A percentile compares a stretch with the other conserved stretches of the same genome.
Evolutionary conservation across 2,888 invertebrate genomes (phyloP).

Genomic region (Limnephilus marmoratus): DNA sequence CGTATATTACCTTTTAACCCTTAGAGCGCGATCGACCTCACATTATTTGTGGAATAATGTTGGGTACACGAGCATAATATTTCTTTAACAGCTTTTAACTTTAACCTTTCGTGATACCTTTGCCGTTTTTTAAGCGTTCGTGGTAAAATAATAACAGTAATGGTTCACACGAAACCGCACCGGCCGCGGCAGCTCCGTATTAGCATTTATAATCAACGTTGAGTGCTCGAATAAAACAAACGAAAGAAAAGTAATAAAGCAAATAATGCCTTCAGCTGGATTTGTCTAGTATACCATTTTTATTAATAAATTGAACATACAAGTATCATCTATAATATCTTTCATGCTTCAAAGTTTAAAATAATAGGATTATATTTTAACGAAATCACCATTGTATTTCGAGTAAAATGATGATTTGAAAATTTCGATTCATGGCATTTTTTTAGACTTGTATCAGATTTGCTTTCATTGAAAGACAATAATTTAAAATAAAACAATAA

Average conservation of each 20-base stretch:
- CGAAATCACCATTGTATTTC: too few species aligned
- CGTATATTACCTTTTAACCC: slow-evolving; percentile 5
- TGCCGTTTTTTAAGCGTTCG: slow-evolving; percentile 34
- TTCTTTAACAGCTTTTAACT: slow-evolving; percentile 20
- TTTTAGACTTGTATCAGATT: too few species aligned
- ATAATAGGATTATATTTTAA: too few species aligned
- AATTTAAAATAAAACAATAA: too few species aligned
- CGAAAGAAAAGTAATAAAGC: background rate
- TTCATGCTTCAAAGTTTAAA: background rate
- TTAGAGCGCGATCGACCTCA: background rate
- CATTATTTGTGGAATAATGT: slow-evolving; percentile 18
- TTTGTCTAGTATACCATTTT: too few species aligned
- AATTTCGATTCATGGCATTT: too few species aligned
- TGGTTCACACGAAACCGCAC: slow-evolving; percentile 12
- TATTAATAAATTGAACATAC: too few species aligned
- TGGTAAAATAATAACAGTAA: slow-evolving; percentile 23
- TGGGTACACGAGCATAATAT: background rate
- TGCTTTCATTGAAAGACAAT: too few species aligned
- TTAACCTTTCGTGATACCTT: slow-evolving; percentile 36
- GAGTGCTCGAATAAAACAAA: background rate
- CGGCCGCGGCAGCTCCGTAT: background rate
- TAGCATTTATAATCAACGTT: background rate
- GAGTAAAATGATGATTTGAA: too few species aligned
- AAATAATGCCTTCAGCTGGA: background rate
- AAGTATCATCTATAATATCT: background rate